Evolutionary conservation across 1,140 invertebrate genomes (phyloP), one percentile per base, ranked within the genome.

Genomic region (Bombus soroeensis): DNA sequence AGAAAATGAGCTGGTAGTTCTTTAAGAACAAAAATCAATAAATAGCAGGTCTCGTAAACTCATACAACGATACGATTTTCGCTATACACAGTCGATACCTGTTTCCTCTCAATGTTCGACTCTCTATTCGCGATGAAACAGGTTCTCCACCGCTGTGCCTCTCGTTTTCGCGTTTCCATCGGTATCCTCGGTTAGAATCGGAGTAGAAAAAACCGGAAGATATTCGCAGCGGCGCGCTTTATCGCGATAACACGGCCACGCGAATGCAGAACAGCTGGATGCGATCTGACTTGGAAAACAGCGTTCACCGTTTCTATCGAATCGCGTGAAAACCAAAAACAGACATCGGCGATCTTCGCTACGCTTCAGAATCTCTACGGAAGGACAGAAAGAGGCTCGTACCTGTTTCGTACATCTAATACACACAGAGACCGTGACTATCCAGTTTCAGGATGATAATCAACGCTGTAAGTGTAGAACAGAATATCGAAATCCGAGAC

Each of bases 381-480:
- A 43, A 43, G 41, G 10, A 66, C 75, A 32, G 75, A 41, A 64
- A 32, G 25, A 32, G 43, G 32, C 39, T 71, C 37, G 70, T 85
- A 85, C 83, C 83, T 85, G 78, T 53, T 81, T 57, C 32, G 34
- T 57, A 41, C 34, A 47, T 85, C 59, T 73, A 80, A 68, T 53
- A 64, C 34, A 32, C 59, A 71, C n/a, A 78, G 83, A 81, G 78
- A 71, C 43, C 70, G 78, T 57, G 41, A 28, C 78, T 85, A 85
- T 85, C 78, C 70, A 85, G 71, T 85, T 85, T 85, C 83, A 81
- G 57, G 78, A 85, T 81, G 78, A 85, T 85, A 85, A 85, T 85
- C 83, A 85, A 85, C 83, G 78, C 83, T 57, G 78, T 81, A 85
- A 81, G 78, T 68, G 83, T 81, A 85, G 70, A 85, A 78, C 74